A percentile compares a stretch with the other conserved stretches of the same genome.
These are phyloP conservation scores for Ceyx margarethae DNA, from an alignment of 2,113 vertebrate species.

Conservation along the genomic window DNA sequence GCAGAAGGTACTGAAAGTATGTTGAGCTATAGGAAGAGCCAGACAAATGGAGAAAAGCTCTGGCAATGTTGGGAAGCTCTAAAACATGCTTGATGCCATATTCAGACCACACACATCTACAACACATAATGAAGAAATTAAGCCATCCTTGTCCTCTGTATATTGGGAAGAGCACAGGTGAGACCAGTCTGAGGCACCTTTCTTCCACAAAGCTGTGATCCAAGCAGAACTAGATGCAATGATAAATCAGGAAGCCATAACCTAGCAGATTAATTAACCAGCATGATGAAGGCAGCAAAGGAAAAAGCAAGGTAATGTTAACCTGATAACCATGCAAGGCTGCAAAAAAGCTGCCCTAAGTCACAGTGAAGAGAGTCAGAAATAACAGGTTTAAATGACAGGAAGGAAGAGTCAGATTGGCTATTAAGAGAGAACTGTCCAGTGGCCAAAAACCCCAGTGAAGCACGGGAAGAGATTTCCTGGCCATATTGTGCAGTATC, in stretches of 20 bases:
- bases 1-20: neutral
- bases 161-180: neutral
- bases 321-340: conserved; percentile 3
- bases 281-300: neutral
- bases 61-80: neutral
- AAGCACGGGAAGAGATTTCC: conserved; percentile 5
- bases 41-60: neutral
- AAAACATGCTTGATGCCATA: neutral
- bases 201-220: neutral
- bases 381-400: conserved; percentile 28
- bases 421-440: neutral
- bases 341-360: neutral
- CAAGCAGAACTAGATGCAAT: neutral
- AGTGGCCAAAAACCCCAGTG: neutral
- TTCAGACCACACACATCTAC: neutral
- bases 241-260: conserved; percentile 28
- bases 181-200: neutral
- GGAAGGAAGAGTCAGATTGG: neutral
- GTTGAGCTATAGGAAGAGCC: neutral
- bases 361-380: neutral
- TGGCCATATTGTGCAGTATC: neutral
- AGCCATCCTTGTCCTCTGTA: neutral
- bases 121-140: neutral
- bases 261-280: conserved; percentile 34
- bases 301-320: neutral